phyloP scores from a whole-genome alignment of 2,113 vertebrate species.

The Butorides virescens region DNA sequence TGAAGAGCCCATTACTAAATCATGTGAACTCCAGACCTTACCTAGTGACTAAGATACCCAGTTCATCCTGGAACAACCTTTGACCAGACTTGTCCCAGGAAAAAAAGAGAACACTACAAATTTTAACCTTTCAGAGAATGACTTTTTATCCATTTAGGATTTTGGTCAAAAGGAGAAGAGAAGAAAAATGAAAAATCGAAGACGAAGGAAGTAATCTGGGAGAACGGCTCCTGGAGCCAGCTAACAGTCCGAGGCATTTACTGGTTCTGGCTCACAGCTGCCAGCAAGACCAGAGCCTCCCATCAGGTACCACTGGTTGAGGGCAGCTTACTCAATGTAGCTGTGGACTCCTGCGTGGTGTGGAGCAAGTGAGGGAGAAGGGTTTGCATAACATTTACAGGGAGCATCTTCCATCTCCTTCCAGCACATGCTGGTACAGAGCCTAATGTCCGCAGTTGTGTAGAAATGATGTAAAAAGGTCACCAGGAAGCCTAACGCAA shows the following conservation, averaged over 20 bases:
- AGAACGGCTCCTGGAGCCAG: background rate
- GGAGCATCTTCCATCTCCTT: background rate
- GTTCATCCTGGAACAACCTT: background rate
- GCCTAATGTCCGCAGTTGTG: accelerated
- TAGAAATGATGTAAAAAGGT: background rate
- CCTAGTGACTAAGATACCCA: background rate
- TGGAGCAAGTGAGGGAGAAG: background rate
- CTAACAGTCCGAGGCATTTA: background rate
- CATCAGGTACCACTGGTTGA: background rate
- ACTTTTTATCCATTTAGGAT: background rate
- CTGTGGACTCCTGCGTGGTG: background rate
- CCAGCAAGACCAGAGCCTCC: background rate
- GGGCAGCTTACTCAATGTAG: background rate
- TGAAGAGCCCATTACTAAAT: slow-evolving; percentile 3
- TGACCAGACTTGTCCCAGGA: background rate
- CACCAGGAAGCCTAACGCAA: background rate
- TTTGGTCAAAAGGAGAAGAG: background rate
- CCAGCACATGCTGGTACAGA: background rate
- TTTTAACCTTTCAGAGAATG: background rate
- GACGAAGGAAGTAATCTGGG: background rate
- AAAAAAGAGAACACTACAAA: background rate
- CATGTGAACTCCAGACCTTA: background rate
- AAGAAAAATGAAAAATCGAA: background rate
- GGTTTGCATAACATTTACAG: background rate
- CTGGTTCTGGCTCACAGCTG: background rate